A percentile compares a stretch with the other conserved stretches of the same genome.
Conservation (phyloP, 2,888 invertebrate genomes). For the Sclerodermus sp. region DNA sequence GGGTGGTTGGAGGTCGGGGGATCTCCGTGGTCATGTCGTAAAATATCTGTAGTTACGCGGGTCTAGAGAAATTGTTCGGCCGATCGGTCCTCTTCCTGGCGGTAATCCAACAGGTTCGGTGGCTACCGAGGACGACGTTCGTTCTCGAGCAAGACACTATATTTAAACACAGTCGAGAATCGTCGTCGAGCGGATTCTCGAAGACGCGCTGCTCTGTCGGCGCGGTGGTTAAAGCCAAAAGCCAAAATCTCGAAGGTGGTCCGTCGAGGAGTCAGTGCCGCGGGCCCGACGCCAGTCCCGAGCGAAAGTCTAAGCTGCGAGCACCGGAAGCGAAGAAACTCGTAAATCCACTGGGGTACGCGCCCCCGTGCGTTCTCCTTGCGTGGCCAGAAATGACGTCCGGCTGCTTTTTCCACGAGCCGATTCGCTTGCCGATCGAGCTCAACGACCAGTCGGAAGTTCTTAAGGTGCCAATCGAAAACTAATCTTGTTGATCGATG, state of each 20-base stretch:
- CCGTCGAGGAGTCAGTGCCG: too few relatives aligned
- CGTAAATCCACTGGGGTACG: constrained; percentile 4
- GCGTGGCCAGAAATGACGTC: constrained; percentile 40
- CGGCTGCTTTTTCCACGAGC: constrained; percentile 68
- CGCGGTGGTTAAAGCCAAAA: too few relatives aligned
- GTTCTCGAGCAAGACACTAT: constrained; percentile 26
- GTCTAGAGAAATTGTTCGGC: neutral
- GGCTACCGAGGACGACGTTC: constrained; percentile 25
- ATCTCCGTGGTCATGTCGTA: too few relatives aligned
- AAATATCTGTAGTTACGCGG: too few relatives aligned
- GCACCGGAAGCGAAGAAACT: too few relatives aligned
- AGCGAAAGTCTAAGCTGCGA: too few relatives aligned
- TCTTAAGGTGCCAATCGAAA: constrained; percentile 65
- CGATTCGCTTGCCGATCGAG: constrained; percentile 77
- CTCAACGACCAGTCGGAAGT: constrained; percentile 75
- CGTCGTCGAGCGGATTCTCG: too few relatives aligned
- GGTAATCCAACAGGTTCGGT: constrained; percentile 26
- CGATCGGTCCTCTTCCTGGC: constrained; percentile 30
- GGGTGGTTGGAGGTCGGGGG: too few relatives aligned
- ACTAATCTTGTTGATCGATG: too few relatives aligned
- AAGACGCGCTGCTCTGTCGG: too few relatives aligned
- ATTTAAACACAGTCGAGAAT: constrained; percentile 35
- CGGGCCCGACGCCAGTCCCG: too few relatives aligned
- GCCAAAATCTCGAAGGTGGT: too few relatives aligned
- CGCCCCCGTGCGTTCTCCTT: constrained; percentile 12